Evolutionary conservation across 1,140 invertebrate species (phyloP).

Genomic region (Caerostris extrusa): DNA sequence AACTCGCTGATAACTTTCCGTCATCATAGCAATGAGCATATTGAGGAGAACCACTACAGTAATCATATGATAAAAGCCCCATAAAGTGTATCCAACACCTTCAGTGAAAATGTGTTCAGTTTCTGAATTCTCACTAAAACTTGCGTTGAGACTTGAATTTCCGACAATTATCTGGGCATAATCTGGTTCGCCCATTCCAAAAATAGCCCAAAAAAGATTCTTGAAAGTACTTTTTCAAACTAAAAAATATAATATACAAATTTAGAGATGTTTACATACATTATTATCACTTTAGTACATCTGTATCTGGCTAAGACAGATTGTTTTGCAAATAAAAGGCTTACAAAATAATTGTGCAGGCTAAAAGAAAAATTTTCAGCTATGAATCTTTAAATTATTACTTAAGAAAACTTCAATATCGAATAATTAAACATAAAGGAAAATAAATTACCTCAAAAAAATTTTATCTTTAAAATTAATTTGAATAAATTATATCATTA

Average conservation of each 20-base stretch:
- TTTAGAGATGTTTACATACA: not conserved
- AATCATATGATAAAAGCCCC: conserved; percentile 86
- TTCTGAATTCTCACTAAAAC: conserved; percentile 66
- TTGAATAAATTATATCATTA: too few species aligned
- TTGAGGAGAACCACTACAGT: conserved; percentile 89
- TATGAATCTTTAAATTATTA: not conserved
- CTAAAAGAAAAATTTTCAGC: not conserved
- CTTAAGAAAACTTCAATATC: not conserved
- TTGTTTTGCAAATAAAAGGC: too few species aligned
- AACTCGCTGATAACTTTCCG: conserved; percentile 87
- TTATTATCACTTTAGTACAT: not conserved
- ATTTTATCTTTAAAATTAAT: too few species aligned
- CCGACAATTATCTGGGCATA: conserved; percentile 84
- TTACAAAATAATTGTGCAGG: not conserved
- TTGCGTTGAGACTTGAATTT: conserved; percentile 75
- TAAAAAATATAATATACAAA: conserved; percentile 80
- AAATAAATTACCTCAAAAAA: too few species aligned
- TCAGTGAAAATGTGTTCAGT: conserved; percentile 84
- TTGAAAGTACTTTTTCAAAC: conserved; percentile 85
- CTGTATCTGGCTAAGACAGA: too few species aligned
- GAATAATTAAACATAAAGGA: too few species aligned
- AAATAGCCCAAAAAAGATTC: conserved; percentile 89
- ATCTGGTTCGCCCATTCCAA: conserved; percentile 87
- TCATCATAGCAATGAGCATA: conserved; percentile 90
- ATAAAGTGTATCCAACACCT: conserved; percentile 85